Evolutionary conservation across 1,140 invertebrate genomes (phyloP).

Genomic region (Calosoma granatense): DNA sequence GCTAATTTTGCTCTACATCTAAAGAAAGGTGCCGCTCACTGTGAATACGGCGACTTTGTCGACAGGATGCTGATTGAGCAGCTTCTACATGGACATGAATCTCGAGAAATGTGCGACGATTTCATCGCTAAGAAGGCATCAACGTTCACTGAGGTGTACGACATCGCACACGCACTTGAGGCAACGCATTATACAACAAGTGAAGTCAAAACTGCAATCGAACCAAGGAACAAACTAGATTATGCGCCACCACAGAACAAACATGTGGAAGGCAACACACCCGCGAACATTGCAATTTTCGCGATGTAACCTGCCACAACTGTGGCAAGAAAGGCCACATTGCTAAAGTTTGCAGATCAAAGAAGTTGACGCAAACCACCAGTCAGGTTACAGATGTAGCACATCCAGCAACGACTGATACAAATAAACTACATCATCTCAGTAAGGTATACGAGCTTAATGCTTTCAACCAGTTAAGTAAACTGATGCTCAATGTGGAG

Average conservation of each 20-base stretch:
- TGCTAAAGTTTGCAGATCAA: too few relatives aligned
- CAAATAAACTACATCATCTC: too few relatives aligned
- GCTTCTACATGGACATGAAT: slow-evolving; percentile 16
- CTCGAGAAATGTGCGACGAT: slow-evolving; percentile 20
- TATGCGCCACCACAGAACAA: slow-evolving; percentile 6
- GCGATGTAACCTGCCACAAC: slow-evolving; percentile 4
- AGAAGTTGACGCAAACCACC: too few relatives aligned
- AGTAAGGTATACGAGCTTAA: too few relatives aligned
- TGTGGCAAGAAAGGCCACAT: slow-evolving; percentile 17
- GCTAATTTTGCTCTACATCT: slow-evolving; percentile 17
- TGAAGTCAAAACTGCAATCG: neutral
- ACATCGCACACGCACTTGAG: slow-evolving; percentile 17
- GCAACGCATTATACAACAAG: slow-evolving; percentile 10
- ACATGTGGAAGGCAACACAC: slow-evolving; percentile 14
- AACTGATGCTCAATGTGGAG: too few relatives aligned
- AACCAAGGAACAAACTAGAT: slow-evolving; percentile 11
- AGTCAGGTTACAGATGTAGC: too few relatives aligned
- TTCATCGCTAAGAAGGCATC: slow-evolving; percentile 20
- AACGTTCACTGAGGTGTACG: slow-evolving; percentile 17
- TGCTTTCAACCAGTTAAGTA: too few relatives aligned
- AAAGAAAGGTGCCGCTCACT: slow-evolving; percentile 17
- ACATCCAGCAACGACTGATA: too few relatives aligned
- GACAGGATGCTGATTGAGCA: slow-evolving; percentile 25
- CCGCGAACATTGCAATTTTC: slow-evolving; percentile 14
- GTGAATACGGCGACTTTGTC: slow-evolving; percentile 21